Evolutionary conservation across 2,888 invertebrate species (phyloP).

Genomic region (Adela reaumurella): DNA sequence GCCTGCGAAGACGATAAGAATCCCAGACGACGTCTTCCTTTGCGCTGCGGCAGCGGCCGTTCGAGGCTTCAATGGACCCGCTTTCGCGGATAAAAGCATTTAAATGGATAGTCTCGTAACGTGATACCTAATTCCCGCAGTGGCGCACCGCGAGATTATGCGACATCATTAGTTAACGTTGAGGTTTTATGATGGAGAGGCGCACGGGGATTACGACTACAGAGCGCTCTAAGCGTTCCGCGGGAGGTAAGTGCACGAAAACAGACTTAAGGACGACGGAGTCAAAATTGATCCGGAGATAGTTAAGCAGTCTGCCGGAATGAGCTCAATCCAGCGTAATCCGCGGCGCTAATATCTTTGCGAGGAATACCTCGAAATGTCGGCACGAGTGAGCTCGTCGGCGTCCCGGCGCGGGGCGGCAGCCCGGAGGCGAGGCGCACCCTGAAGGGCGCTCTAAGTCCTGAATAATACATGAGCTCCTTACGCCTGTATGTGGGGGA

Average conservation of each 20-base stretch:
- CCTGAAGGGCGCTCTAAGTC: neutral
- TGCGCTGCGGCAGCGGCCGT: neutral
- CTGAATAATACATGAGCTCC: neutral
- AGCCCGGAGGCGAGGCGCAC: neutral
- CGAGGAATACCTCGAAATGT: neutral
- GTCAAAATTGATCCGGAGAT: neutral
- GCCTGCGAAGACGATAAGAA: neutral
- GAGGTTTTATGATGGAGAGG: no score
- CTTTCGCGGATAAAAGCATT: neutral
- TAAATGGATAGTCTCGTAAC: neutral
- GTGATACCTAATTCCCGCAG: neutral
- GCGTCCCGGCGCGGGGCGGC: neutral
- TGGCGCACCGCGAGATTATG: no score
- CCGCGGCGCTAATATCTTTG: neutral
- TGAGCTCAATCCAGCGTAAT: neutral
- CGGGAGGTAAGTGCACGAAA: no score
- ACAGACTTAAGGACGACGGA: no score
- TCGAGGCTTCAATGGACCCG: neutral
- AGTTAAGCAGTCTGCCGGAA: neutral
- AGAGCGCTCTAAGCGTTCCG: no score
- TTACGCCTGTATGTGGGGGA: neutral
- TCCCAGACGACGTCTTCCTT: neutral
- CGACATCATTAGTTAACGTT: no score
- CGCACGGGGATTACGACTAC: no score
- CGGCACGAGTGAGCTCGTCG: no score